Evolutionary conservation across 2,113 vertebrate genomes (phyloP), one percentile per base, ranked within the genome.

Genomic region (Mystacornis crossleyi): DNA sequence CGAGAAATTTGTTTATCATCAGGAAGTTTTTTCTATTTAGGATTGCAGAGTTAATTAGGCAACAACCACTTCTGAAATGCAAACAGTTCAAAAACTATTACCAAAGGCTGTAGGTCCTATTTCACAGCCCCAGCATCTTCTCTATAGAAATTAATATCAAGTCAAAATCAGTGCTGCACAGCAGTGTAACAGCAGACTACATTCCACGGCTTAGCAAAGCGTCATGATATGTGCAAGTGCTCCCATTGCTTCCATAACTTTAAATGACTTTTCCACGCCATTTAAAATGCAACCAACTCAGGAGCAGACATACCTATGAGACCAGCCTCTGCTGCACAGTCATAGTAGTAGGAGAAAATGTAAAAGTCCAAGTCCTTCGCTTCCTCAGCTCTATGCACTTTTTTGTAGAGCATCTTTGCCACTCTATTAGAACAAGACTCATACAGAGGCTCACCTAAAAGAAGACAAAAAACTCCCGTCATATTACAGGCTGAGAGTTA

Each of bases 291-390:
- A 89, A 70, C 8, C 7, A 66, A 54, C 25, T 9, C 40, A 90
- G 77, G 5, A 83, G 57, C 36, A 78, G 55, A 38, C 92, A 7
- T 98, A 99, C 99, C 99, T 71, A 99, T 98, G 83, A 98, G 96
- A 5, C 98, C 97, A 31, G 99, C 97, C 38, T 99, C 98, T 53
- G 98, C 98, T 6, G 99, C 99, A 20, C 98, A 97, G 94, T 99
- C 99, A 10, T 99, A 99, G 95, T 99, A 99, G 96, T 98, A 99
- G 66, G 99, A 99, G 95, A 99, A 99, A 12, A 99, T 99, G 62
- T 99, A 99, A 88, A 99, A 99, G 45, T 99, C 98, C 81, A 98
- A 66, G 23, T 98, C 87, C 25, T 97, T 98, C 10, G 97, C 98
- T 89, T 99, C 99, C 7, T 96, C 93, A 13, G 96, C 97, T 80